A percentile compares a stretch with the other conserved stretches of the same genome.
phyloP scores from a whole-genome alignment of 2,113 vertebrate species.

The Cyphomyrus discorhynchus region DNA sequence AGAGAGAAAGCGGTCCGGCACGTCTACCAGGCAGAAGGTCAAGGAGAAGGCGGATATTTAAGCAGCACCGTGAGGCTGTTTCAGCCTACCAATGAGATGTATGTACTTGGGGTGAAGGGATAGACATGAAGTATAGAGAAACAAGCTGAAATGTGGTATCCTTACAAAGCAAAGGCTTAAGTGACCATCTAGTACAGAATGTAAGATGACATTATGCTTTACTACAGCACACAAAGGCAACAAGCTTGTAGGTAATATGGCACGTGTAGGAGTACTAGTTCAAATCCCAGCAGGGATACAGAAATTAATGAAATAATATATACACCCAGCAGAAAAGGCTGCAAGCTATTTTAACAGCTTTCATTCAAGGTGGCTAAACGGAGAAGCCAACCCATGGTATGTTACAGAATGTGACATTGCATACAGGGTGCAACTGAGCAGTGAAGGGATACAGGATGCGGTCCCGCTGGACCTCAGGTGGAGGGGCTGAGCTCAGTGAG shows the following conservation, averaged over 20 bases:
- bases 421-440: background rate
- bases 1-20: slow-evolving; percentile 42
- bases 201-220: background rate
- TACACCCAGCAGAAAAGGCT: background rate
- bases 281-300: background rate
- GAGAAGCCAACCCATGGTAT: background rate
- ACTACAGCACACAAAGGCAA: background rate
- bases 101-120: no score
- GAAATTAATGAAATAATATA: background rate
- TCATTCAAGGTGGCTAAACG: background rate
- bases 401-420: background rate
- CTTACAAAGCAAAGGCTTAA: background rate
- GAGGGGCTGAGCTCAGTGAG: slow-evolving; percentile 28
- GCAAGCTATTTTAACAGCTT: background rate
- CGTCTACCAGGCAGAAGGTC: slow-evolving; percentile 32
- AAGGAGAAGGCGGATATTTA: slow-evolving; percentile 30
- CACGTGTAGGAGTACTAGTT: background rate
- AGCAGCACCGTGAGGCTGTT: background rate
- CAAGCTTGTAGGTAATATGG: background rate
- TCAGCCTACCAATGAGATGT: background rate
- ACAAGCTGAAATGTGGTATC: background rate
- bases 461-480: slow-evolving; percentile 10
- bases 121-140: background rate
- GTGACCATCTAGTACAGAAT: background rate
- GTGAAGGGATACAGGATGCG: slow-evolving; percentile 48